These are phyloP conservation scores for Sitobion miscanthi DNA, from an alignment of 1,140 invertebrate species.

Conservation along the genomic window DNA sequence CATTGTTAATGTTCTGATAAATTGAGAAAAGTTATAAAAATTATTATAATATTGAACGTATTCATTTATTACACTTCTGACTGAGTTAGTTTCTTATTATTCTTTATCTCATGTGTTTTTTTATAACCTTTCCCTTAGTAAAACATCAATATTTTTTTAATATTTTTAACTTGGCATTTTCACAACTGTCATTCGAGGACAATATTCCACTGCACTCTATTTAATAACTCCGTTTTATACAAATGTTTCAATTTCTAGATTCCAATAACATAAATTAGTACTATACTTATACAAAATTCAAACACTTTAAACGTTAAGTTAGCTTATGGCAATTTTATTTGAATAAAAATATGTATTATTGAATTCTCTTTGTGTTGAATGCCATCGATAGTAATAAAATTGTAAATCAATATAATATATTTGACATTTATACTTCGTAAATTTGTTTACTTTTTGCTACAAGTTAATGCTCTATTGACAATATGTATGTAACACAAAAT, in stretches of 20 bases:
- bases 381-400: not conserved
- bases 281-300: not conserved
- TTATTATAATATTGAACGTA: too few relatives aligned
- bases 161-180: not conserved
- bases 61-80: too few relatives aligned
- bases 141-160: not conserved
- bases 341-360: not conserved
- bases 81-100: not conserved
- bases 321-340: not conserved
- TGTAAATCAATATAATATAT: not conserved
- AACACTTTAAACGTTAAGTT: not conserved
- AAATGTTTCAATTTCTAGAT: not conserved
- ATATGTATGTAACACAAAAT: not conserved
- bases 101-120: not conserved
- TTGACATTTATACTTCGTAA: not conserved
- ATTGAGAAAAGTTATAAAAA: too few relatives aligned
- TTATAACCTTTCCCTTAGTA: not conserved
- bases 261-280: not conserved
- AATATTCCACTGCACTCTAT: not conserved
- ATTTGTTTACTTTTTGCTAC: not conserved
- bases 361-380: not conserved
- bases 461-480: not conserved
- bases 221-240: not conserved
- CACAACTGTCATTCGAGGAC: not conserved
- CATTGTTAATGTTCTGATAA: too few relatives aligned